Evolutionary conservation across 2,888 invertebrate species (phyloP).

Genomic region (Melieria picta): DNA sequence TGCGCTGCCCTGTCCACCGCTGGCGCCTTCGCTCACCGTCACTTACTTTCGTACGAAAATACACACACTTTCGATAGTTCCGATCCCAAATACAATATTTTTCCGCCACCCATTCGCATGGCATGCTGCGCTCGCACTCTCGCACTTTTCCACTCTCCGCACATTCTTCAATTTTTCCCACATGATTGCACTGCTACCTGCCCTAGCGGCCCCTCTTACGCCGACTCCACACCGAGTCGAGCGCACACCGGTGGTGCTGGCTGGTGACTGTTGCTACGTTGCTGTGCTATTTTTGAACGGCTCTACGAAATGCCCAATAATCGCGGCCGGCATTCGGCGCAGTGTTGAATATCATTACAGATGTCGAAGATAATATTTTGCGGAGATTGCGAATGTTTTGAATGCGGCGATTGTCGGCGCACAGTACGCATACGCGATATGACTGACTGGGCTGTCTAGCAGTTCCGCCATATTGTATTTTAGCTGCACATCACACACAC

Average conservation of each 20-base stretch:
- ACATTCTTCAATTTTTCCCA: neutral
- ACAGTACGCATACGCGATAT: too few species aligned
- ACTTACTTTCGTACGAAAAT: conserved; percentile 25
- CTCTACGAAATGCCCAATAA: too few species aligned
- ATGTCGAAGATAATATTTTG: conserved; percentile 51
- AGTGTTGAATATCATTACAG: conserved; percentile 63
- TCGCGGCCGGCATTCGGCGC: conserved; percentile 44
- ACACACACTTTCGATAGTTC: conserved; percentile 16
- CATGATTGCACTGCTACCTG: neutral
- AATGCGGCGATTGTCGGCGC: too few species aligned
- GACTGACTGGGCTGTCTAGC: conserved; percentile 21
- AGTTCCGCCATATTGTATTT: conserved; percentile 38
- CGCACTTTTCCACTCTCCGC: neutral
- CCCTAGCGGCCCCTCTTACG: neutral
- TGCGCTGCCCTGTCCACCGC: neutral
- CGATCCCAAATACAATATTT: too few species aligned
- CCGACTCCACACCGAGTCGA: neutral
- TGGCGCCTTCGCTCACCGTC: neutral
- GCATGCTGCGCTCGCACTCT: neutral
- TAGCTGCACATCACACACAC: conserved; percentile 19
- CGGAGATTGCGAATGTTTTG: neutral
- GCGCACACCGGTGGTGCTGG: conserved; percentile 7
- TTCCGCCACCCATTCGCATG: too few species aligned
- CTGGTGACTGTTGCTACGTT: conserved; percentile 40
- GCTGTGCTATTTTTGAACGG: too few species aligned